Percentiles rank a stretch among this genome's conserved stretches.
These are phyloP conservation scores for Willowsia nigromaculata DNA, from an alignment of 2,888 invertebrate species.

Conservation along the genomic window DNA sequence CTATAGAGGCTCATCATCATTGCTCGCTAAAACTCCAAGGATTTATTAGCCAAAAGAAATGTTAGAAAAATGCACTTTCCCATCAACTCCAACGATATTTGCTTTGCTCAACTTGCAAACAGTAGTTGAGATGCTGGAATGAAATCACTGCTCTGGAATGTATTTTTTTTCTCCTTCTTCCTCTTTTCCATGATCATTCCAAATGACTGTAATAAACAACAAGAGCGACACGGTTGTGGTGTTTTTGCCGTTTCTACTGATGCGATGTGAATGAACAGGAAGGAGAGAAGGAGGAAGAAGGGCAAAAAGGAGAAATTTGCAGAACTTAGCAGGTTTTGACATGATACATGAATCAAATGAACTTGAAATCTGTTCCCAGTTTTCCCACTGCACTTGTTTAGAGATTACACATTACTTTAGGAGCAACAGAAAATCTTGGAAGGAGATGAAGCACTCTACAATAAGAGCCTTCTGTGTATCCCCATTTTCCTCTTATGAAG, in stretches of 20 bases:
- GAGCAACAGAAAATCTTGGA: not conserved
- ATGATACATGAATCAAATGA: constrained; percentile 56
- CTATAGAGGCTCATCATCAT: constrained; percentile 27
- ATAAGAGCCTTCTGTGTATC: not conserved
- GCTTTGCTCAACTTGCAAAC: not conserved
- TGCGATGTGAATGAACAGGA: not conserved
- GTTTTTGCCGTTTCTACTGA: constrained; percentile 7
- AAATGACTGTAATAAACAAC: constrained; percentile 49
- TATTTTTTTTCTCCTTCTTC: not conserved
- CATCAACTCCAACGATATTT: constrained; percentile 13
- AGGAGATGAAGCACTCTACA: not conserved
- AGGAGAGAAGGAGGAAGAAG: not conserved
- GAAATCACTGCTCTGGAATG: not conserved
- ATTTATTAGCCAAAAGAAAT: constrained; percentile 20
- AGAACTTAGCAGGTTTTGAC: constrained; percentile 26
- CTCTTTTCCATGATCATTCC: constrained; percentile 14
- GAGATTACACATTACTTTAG: not conserved
- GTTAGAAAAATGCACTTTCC: constrained; percentile 30
- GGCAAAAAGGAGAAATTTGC: constrained; percentile 25
- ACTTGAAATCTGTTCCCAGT: constrained; percentile 50
- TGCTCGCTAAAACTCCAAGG: constrained; percentile 23
- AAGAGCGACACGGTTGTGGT: not conserved
- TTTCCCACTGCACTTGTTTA: constrained; percentile 29
- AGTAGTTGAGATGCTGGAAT: not conserved
- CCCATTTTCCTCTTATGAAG: constrained; percentile 6